Evolutionary conservation across 2,113 vertebrate species (phyloP), one percentile per base, ranked within the genome.

Genomic region (Serilophus lunatus): DNA sequence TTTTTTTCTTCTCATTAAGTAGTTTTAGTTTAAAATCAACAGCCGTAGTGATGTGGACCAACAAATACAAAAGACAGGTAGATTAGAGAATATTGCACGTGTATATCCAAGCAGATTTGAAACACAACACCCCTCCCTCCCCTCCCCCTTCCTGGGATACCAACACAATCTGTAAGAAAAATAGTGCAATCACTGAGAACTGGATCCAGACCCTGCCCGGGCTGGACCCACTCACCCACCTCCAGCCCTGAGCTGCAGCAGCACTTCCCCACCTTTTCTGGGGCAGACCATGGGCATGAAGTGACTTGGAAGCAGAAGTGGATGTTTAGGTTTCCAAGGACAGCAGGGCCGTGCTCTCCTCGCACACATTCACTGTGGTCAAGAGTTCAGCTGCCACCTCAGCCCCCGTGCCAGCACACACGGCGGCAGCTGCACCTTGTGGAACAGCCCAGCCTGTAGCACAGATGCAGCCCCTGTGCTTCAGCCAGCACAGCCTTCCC

Each of bases 41-140:
- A 75, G 56, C 47, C 77, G 33, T 63, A 83, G 28, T 63, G 51
- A 69, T 12, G 16, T 53, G 12, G 61, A 20, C 38, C 82, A 79
- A 80, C 75, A 70, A 35, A 14, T 64, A 90, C 23, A 65, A 93
- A 93, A 78, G 19, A 64, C 79, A 79, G 86, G 84, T 64, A 84
- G 47, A 31, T 86, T 13, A 44, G 78, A 54, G 35, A 76, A 31
- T 93, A 97, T 97, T 97, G 96, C 97, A 97, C 94, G 8, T 44
- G 26, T 38, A 40, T 18, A 13, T 33, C 83, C 71, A 91, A 91
- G 91, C 79, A 93, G 88, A 77, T 65, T 45, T 85, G 63, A 59
- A 45, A 47, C 82, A 57, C 44, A 42, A 24, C 47, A 19, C 2
- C 8, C 53, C 45, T 33, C 2, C 8, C 5, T 9, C 20, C 7